Conservation (phyloP, 2,113 vertebrate species). For the Pterocles orientalis region DNA sequence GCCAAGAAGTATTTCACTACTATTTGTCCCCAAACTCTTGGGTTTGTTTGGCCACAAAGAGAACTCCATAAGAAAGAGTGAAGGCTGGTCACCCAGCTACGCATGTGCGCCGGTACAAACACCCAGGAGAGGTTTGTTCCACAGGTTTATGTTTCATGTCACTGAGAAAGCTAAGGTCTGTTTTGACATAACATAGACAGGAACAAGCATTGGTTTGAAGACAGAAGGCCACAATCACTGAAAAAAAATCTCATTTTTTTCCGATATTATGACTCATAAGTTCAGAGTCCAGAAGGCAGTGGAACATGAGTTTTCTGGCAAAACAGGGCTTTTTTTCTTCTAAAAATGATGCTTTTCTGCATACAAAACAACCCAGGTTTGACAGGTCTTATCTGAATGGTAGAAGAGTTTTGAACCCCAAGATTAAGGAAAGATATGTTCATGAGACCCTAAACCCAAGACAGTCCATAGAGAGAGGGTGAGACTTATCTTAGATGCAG, state of each 20-base stretch:
- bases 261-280: neutral
- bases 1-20: neutral
- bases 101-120: neutral
- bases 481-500: neutral
- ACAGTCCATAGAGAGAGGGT: neutral
- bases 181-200: neutral
- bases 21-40: neutral
- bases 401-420: neutral
- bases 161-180: neutral
- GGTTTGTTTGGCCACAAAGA: neutral
- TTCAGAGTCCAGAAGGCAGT: neutral
- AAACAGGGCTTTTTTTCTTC: fast-evolving
- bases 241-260: neutral
- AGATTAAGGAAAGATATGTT: neutral
- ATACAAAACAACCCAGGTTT: neutral
- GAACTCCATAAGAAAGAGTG: neutral
- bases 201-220: neutral
- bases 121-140: neutral
- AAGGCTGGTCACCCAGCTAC: neutral
- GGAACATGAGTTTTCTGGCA: neutral
- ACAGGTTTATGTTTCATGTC: neutral
- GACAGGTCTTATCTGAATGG: neutral
- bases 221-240: neutral
- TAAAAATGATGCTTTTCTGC: neutral
- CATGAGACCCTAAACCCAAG: neutral